Base-by-base conservation (phyloP, 2,797 vertebrate genomes). In the Sylvilagus floridanus region DNA sequence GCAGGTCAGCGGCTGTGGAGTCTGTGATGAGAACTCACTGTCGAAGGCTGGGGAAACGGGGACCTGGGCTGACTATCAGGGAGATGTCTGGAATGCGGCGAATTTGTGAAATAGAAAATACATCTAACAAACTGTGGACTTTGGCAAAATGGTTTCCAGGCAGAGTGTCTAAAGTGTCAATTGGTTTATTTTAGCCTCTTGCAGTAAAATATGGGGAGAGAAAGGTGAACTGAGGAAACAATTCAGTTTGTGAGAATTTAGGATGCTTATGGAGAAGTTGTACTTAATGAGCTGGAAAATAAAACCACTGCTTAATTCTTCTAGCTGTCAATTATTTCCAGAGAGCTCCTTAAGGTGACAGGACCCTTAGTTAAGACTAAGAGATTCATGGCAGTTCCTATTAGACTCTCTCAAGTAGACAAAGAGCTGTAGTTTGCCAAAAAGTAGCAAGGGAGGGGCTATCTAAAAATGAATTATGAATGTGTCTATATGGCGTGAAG, bases 181-280 rank as follows among this genome's bases (percentile, higher is more conserved):
- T 42, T 66, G 12, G 19, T 42, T 93, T 93, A 16, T 35, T 82
- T 66, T 12, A 28, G n/a, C 21, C 50, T 7, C 52, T 26, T 50
- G 0, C 16, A 30, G 42, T 28, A 82, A 42, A 3, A 11, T 62
- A 75, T 76, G 52, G 62, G 62, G 75, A 87, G 26, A 62, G 68
- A 82, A 26, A 50, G 68, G 42, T 65, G 35, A 66, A 52, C 7
- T 52, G 32, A 68, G 21, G 14, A 68, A 94, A 76, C n/a, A 82
- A 62, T 82, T 94, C 60, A 22, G 14, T 68, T 76, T 76, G 21
- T 62, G 69, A 83, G 68, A 69, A 14, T 63, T 95, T 76, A 68
- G 19, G 71, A 14, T 71, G 8, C 28, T 47, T n/a, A 30, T 47
- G 62, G 54, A 63, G 21, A 87, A 82, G 32, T 68, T 12, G 32